These are phyloP conservation scores for Mus caroli DNA, from an alignment of 2,797 vertebrate genomes.

Conservation along the genomic window DNA sequence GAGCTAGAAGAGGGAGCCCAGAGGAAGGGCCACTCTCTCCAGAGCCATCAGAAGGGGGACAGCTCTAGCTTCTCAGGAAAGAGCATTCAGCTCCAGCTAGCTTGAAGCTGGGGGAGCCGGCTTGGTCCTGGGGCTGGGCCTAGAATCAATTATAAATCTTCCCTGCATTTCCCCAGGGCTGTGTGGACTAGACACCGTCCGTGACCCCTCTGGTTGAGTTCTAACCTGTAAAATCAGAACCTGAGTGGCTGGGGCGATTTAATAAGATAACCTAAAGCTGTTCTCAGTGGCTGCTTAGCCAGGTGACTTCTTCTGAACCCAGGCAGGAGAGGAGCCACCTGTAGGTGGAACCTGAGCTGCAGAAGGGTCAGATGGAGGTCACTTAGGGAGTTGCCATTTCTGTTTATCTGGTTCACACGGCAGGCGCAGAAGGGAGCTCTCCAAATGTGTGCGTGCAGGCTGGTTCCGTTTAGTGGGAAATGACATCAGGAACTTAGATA, in stretches of 20 bases:
- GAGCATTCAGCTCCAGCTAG: background rate
- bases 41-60: background rate
- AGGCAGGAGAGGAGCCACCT: background rate
- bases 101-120: background rate
- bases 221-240: background rate
- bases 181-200: fast-evolving
- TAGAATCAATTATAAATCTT: background rate
- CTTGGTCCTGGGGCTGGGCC: background rate
- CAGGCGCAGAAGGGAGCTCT: background rate
- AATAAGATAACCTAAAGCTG: fast-evolving
- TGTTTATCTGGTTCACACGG: background rate
- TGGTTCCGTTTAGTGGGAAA: background rate
- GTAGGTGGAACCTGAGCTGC: background rate
- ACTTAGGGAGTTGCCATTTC: background rate
- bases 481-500: background rate
- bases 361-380: background rate
- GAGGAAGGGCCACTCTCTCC: background rate
- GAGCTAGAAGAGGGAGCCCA: background rate
- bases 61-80: background rate
- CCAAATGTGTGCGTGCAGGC: background rate
- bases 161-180: background rate
- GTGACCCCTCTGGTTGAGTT: background rate
- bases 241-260: background rate
- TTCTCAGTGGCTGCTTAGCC: background rate
- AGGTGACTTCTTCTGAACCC: background rate